Percentiles rank a stretch among this genome's conserved stretches.
Evolutionary conservation across 2,888 invertebrate genomes (phyloP).

Genomic region (Eucera pruinosa): DNA sequence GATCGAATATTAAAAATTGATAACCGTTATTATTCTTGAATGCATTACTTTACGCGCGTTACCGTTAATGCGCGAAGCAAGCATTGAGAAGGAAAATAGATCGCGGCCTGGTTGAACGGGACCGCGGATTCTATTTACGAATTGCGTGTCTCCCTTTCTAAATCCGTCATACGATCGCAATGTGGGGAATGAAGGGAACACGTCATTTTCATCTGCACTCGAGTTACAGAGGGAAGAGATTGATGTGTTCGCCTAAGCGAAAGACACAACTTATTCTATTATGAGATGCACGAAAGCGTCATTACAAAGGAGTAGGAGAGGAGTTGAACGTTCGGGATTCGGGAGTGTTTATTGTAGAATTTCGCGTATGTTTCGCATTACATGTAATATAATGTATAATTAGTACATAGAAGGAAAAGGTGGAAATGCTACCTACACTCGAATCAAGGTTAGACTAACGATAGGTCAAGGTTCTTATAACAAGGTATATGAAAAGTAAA

Average conservation of each 20-base stretch:
- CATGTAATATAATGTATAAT: no score
- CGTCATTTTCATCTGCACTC: constrained; percentile 53
- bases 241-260: constrained; percentile 32
- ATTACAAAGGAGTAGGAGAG: background rate
- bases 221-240: constrained; percentile 24
- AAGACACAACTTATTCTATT: background rate
- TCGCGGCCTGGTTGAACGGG: constrained; percentile 22
- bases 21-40: no score
- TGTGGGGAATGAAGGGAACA: constrained; percentile 43
- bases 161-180: constrained; percentile 54
- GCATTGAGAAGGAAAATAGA: constrained; percentile 23
- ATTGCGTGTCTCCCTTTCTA: constrained; percentile 58
- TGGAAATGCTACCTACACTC: no score
- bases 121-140: constrained; percentile 44
- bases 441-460: no score
- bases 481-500: no score
- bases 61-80: no score
- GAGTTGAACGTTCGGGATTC: background rate
- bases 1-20: no score
- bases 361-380: no score
- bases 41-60: no score
- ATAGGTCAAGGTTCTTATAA: no score
- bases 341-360: background rate
- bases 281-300: background rate
- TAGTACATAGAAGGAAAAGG: no score